Evolutionary conservation across 1,140 invertebrate genomes (phyloP).

Genomic region (Halotydeus destructor): DNA sequence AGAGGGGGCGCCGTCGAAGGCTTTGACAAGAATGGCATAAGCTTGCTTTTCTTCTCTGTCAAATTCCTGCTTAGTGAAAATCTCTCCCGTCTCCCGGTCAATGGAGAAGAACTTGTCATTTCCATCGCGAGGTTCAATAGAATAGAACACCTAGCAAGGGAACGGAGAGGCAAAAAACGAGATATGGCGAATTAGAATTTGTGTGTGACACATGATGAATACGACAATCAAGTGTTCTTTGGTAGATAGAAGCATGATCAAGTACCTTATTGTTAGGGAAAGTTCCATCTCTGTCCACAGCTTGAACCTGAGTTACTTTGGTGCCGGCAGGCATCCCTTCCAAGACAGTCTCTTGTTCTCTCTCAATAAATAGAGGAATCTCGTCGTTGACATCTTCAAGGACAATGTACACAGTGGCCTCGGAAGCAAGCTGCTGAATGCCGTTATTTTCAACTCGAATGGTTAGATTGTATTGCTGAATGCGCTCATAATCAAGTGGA

Average conservation of each 20-base stretch:
- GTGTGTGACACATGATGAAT: too few relatives aligned
- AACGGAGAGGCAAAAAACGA: background rate
- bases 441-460: constrained; percentile 92
- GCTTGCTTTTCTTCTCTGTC: constrained; percentile 77
- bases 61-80: constrained; percentile 80
- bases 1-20: constrained; percentile 72
- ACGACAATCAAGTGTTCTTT: background rate
- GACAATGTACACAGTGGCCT: constrained; percentile 78
- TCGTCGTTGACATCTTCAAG: constrained; percentile 90
- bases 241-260: background rate
- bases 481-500: constrained; percentile 77
- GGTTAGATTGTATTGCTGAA: constrained; percentile 85
- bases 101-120: constrained; percentile 87
- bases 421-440: constrained; percentile 75
- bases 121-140: constrained; percentile 65
- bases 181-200: too few relatives aligned
- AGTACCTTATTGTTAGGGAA: constrained; percentile 73
- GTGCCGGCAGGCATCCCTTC: constrained; percentile 82
- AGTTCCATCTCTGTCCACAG: constrained; percentile 86
- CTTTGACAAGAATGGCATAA: constrained; percentile 79
- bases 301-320: constrained; percentile 84
- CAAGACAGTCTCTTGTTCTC: constrained; percentile 78
- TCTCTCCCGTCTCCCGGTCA: constrained; percentile 73
- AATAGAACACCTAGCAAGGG: constrained; percentile 51
- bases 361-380: constrained; percentile 78